Base-by-base conservation (phyloP, 1,140 invertebrate species). In the Dendrolimus kikuchii region DNA sequence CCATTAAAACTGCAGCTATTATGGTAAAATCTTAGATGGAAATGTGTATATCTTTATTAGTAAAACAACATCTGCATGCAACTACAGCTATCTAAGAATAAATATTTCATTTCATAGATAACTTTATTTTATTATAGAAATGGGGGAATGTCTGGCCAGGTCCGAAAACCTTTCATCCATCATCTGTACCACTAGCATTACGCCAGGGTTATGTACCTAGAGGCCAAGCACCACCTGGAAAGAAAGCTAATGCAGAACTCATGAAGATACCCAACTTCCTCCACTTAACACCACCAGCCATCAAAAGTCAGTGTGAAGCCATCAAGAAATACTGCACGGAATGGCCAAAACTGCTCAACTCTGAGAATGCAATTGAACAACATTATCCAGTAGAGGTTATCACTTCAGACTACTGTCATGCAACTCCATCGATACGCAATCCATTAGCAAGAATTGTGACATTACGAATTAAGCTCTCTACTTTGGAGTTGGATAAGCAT, bases 261-360 rank as follows among this genome's bases (percentile, higher is more conserved):
- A 96, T 99, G 93, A 99, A 99, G 89, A 97, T 99, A 47, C 98
- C 98, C 2, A 99, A 99, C 86, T 99, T 99, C 83, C 88, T 99
- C 0, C 98, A 99, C 88, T 88, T 99, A 8, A 99, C 98, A 5
- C 93, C 94, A 6, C 93, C 94, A 8, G 97, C 96, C 1, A 92
- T 99, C 7, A 92, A 94, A 69, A 92, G 91, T 67, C 98, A 99
- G 61, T 99, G 98, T 74, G 92, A 94, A 73, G 97, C 95, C 0
- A 80, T 99, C 5, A 98, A 98, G 88, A 91, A 95, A 71, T 99
- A 96, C 81, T 99, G 97, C 68, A 99, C 96, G 0, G 86, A 92
- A 39, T 99, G 97, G 96, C 98, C 98, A 0, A 88, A 91, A 62
- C 92, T 90, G 6, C 78, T 99, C 6, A 90, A 94, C 60, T 93